phyloP scores from a whole-genome alignment of 2,797 vertebrate genomes.

The Epinephelus malabaricus region DNA sequence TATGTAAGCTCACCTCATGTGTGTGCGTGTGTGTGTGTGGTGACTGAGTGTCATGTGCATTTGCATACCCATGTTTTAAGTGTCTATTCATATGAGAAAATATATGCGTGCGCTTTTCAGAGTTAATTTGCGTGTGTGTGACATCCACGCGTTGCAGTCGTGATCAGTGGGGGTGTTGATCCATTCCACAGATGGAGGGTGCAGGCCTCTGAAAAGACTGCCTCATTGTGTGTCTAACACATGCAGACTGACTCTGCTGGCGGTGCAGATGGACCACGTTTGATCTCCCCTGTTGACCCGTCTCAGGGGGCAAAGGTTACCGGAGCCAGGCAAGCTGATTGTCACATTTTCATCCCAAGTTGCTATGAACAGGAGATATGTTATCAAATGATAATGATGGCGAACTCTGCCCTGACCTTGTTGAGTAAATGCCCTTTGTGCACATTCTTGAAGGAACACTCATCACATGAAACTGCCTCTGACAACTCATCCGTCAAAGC shows the following conservation, averaged over 20 bases:
- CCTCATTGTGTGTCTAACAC: constrained; percentile 56
- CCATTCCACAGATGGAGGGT: constrained; percentile 44
- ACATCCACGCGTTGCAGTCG: constrained; percentile 37
- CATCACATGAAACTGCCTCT: constrained; percentile 14
- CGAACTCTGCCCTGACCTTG: background rate
- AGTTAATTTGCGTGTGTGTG: constrained; percentile 51
- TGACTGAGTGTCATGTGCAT: constrained; percentile 1
- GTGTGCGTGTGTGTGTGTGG: background rate
- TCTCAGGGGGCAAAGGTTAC: constrained; percentile 46
- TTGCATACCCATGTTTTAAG: constrained; percentile 43
- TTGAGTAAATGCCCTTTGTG: constrained; percentile 6
- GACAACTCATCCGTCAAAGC: constrained; percentile 21
- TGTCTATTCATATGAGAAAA: constrained; percentile 18
- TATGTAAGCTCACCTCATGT: constrained; percentile 24
- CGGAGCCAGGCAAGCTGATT: constrained; percentile 2
- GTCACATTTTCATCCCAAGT: constrained; percentile 19
- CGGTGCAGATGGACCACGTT: constrained; percentile 55
- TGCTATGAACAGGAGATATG: constrained; percentile 8
- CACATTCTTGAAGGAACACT: constrained; percentile 12
- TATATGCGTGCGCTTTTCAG: constrained; percentile 33
- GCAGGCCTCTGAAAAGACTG: constrained; percentile 44
- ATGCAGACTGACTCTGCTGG: constrained; percentile 38
- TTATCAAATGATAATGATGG: constrained; percentile 26
- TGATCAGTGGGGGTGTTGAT: constrained; percentile 54
- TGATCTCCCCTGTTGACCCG: constrained; percentile 43